Evolutionary conservation across 2,113 vertebrate genomes (phyloP).

Genomic region (Erythrolamprus reginae): DNA sequence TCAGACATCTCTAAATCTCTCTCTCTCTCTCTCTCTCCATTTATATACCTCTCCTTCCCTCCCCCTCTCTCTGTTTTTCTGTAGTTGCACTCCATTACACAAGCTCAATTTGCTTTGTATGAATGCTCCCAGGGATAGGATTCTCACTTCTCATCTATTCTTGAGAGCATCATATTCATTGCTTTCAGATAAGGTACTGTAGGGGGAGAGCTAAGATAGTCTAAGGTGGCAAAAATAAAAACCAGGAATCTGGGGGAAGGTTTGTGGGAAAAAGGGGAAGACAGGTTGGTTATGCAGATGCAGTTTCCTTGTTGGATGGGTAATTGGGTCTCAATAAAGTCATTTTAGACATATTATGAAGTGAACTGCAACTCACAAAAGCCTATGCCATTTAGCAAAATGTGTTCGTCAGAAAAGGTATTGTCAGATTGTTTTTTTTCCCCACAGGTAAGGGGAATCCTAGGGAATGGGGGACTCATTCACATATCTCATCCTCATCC

Average conservation of each 20-base stretch:
- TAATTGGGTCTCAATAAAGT: not conserved
- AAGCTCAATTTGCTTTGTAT: not conserved
- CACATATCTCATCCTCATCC: not conserved
- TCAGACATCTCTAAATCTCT: not conserved
- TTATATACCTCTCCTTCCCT: not conserved
- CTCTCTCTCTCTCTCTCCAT: not conserved
- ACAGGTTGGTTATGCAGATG: not conserved
- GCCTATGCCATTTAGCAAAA: not conserved
- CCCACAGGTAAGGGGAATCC: not conserved
- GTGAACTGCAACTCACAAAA: not conserved
- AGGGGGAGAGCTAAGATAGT: not conserved
- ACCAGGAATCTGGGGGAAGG: not conserved
- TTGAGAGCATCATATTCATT: not conserved
- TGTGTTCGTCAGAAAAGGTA: not conserved
- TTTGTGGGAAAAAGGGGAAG: not conserved
- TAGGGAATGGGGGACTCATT: not conserved
- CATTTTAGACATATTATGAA: not conserved
- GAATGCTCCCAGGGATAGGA: not conserved
- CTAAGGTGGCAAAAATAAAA: not conserved
- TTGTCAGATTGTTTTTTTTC: not conserved
- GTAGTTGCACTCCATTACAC: not conserved
- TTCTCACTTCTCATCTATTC: not conserved
- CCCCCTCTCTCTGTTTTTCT: not conserved
- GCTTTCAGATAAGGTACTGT: not conserved
- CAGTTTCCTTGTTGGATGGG: not conserved